A percentile compares a stretch with the other conserved stretches of the same genome.
These are phyloP conservation scores for Glossosoma conforme DNA, from an alignment of 1,140 invertebrate genomes.

Conservation along the genomic window DNA sequence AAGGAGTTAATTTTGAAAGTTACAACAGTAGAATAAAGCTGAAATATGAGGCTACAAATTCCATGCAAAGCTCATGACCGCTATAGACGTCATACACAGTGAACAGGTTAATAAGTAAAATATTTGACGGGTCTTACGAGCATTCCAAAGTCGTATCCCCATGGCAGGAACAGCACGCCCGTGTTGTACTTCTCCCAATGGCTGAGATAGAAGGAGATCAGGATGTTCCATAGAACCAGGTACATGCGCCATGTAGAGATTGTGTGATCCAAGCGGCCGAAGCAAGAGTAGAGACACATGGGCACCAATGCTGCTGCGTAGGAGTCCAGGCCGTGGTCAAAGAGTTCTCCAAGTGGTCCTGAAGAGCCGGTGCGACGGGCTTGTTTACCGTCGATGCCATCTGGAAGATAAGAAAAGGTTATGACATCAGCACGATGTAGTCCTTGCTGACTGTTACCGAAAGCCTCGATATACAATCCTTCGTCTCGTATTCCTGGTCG, in stretches of 20 bases:
- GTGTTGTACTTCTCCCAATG: conserved; percentile 99
- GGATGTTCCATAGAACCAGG: conserved; percentile 83
- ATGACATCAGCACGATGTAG: no score
- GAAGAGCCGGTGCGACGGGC: conserved; percentile 88
- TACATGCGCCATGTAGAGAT: conserved; percentile 72
- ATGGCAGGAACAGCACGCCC: conserved; percentile 88
- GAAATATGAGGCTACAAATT: no score
- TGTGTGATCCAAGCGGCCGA: conserved; percentile 69
- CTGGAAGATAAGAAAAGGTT: conserved; percentile 47
- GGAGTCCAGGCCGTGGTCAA: conserved; percentile 98
- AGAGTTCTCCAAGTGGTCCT: conserved; percentile 92
- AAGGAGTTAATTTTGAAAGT: no score
- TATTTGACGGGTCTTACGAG: no score
- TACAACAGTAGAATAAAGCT: no score
- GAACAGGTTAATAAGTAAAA: no score
- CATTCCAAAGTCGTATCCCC: conserved; percentile 96
- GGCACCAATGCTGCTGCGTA: conserved; percentile 92
- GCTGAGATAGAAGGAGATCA: conserved; percentile 88
- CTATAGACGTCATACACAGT: no score
- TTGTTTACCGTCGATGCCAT: conserved; percentile 99
- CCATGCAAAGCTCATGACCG: no score
- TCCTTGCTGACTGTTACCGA: no score
- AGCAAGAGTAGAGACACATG: conserved; percentile 87
- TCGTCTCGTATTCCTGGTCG: no score
- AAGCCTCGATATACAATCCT: no score